Evolutionary conservation across 2,888 invertebrate species (phyloP).

Genomic region (Cryptocephalus moraei): DNA sequence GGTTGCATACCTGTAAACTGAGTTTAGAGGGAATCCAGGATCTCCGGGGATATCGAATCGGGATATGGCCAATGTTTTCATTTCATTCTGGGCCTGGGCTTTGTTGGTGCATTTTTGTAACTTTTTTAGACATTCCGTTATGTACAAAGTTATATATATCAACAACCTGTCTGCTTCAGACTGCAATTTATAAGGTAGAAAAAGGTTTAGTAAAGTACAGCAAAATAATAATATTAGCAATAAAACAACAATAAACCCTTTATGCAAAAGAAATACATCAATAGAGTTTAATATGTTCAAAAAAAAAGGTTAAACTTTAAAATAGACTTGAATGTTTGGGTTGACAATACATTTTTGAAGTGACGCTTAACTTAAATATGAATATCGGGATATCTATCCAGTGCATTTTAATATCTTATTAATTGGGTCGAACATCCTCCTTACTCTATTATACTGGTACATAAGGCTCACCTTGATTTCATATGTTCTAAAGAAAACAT

Average conservation of each 20-base stretch:
- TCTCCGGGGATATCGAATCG: constrained; percentile 97
- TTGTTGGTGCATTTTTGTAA: constrained; percentile 86
- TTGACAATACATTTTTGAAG: too few species aligned
- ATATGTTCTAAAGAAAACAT: constrained; percentile 97
- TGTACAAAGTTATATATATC: constrained; percentile 94
- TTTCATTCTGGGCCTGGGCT: constrained; percentile 85
- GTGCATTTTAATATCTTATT: neutral
- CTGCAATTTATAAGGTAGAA: constrained; percentile 41
- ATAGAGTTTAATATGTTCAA: too few species aligned
- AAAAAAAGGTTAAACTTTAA: neutral
- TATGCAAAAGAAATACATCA: too few species aligned
- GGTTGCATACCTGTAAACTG: constrained; percentile 18
- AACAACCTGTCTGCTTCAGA: constrained; percentile 93
- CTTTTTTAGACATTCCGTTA: constrained; percentile 94
- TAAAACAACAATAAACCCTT: neutral
- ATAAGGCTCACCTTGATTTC: constrained; percentile 76
- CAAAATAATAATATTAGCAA: constrained; percentile 1
- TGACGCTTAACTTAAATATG: too few species aligned
- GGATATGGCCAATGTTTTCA: constrained; percentile 90
- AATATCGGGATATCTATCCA: neutral
- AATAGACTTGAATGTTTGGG: too few species aligned
- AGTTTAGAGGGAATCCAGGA: constrained; percentile 63
- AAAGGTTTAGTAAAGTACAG: neutral
- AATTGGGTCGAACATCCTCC: too few species aligned
- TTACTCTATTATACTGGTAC: too few species aligned